Evolutionary conservation across 2,797 vertebrate species (phyloP).

Genomic region (Sciaenops ocellatus): DNA sequence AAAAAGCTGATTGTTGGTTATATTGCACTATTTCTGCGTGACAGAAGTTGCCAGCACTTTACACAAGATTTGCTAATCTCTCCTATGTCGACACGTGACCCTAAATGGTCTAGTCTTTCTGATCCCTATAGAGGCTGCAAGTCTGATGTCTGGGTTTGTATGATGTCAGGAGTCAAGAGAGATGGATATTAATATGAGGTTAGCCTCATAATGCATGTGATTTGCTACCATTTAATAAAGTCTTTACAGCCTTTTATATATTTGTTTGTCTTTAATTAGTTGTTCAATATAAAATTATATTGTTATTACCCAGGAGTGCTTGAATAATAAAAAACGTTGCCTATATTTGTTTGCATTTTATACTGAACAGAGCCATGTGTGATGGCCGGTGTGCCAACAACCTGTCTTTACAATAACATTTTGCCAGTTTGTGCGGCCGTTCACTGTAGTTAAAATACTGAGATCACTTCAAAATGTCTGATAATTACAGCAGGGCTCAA

Average conservation of each 20-base stretch:
- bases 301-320: background rate
- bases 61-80: slow-evolving; percentile 48
- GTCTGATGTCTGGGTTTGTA: slow-evolving; percentile 37
- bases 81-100: slow-evolving; percentile 20
- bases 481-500: background rate
- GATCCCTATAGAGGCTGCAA: slow-evolving; percentile 12
- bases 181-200: slow-evolving; percentile 38
- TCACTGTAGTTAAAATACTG: background rate
- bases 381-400: too few species aligned
- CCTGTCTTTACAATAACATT: too few species aligned
- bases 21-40: slow-evolving; percentile 64
- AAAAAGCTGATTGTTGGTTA: slow-evolving; percentile 54
- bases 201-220: slow-evolving; percentile 62
- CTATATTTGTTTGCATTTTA: background rate
- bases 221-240: slow-evolving; percentile 79
- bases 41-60: slow-evolving; percentile 76
- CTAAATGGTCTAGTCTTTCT: slow-evolving; percentile 32
- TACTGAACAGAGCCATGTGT: background rate
- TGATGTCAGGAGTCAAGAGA: slow-evolving; percentile 26
- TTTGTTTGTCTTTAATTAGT: slow-evolving; percentile 29
- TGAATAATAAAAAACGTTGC: slow-evolving; percentile 2
- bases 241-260: slow-evolving; percentile 60
- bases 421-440: too few species aligned
- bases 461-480: background rate
- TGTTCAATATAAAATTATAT: background rate